Conservation (phyloP, 2,113 vertebrate genomes). For the Rynchops niger region DNA sequence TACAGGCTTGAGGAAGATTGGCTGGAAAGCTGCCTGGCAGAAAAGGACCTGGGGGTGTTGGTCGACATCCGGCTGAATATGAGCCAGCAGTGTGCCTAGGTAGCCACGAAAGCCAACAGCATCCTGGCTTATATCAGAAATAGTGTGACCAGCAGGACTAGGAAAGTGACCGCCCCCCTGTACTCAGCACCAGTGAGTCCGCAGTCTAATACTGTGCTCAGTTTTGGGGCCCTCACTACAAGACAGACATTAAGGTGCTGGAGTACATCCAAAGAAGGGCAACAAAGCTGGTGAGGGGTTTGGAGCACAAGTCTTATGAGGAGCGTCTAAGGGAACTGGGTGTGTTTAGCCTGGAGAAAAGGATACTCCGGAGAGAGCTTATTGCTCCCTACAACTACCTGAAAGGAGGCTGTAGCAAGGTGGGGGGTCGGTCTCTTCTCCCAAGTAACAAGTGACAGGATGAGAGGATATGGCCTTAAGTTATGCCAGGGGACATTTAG, state of each 20-base stretch:
- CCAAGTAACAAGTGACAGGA: background rate
- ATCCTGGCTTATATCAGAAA: background rate
- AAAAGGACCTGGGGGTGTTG: background rate
- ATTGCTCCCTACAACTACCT: background rate
- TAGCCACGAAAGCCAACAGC: rapidly evolving
- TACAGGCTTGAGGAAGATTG: background rate
- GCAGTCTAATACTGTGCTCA: background rate
- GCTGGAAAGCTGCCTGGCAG: background rate
- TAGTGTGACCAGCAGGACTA: background rate
- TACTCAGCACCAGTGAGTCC: background rate
- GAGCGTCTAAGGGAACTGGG: background rate
- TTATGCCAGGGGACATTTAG: background rate
- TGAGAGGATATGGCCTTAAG: background rate
- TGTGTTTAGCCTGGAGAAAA: background rate
- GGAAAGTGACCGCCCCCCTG: background rate
- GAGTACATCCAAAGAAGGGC: background rate
- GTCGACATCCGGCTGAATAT: rapidly evolving
- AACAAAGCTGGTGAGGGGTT: background rate
- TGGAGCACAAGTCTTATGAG: background rate
- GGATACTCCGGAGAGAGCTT: background rate
- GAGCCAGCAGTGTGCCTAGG: background rate
- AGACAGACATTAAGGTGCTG: background rate
- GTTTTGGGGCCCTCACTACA: background rate
- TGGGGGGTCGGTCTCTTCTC: too few species aligned
- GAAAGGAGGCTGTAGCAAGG: background rate